Percentiles rank a stretch among this genome's conserved stretches.
Evolutionary conservation across 2,888 invertebrate genomes (phyloP).

Genomic region (Lepidocyrtoides sp.): DNA sequence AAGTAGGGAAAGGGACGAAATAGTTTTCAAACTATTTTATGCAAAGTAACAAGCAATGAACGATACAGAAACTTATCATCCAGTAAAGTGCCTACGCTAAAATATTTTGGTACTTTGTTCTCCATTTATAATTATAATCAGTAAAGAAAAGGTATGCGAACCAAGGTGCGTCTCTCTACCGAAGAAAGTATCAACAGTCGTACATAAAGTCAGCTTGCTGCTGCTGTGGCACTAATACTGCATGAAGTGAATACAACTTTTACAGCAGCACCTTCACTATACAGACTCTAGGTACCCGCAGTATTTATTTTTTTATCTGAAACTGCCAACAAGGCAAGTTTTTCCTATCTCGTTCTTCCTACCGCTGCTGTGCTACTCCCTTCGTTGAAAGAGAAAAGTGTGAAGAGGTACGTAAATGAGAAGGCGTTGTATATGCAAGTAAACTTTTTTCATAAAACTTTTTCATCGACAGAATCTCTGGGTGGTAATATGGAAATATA

Average conservation of each 20-base stretch:
- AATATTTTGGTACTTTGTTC: background rate
- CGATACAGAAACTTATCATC: conserved; percentile 31
- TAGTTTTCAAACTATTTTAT: conserved; percentile 55
- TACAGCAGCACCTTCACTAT: too few relatives aligned
- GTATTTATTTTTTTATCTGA: background rate
- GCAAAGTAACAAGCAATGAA: conserved; percentile 46
- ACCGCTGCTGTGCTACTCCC: too few relatives aligned
- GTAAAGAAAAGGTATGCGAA: conserved; percentile 54
- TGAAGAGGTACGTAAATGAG: background rate
- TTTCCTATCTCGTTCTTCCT: conserved; percentile 39
- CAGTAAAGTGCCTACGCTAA: background rate
- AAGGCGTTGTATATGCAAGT: background rate
- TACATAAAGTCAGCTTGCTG: too few relatives aligned
- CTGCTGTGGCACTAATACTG: too few relatives aligned
- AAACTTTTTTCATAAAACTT: conserved; percentile 42
- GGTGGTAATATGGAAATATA: conserved; percentile 53
- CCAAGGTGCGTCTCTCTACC: background rate
- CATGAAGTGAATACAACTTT: too few relatives aligned
- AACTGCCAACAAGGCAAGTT: conserved; percentile 28
- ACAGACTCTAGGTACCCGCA: background rate
- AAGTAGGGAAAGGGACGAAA: background rate
- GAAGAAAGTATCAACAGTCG: conserved; percentile 34
- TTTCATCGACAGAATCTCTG: conserved; percentile 23
- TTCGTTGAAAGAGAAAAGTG: conserved; percentile 2
- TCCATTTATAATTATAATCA: background rate